Base-by-base conservation (phyloP, 1,140 invertebrate genomes). In the Globodera rostochiensis region DNA sequence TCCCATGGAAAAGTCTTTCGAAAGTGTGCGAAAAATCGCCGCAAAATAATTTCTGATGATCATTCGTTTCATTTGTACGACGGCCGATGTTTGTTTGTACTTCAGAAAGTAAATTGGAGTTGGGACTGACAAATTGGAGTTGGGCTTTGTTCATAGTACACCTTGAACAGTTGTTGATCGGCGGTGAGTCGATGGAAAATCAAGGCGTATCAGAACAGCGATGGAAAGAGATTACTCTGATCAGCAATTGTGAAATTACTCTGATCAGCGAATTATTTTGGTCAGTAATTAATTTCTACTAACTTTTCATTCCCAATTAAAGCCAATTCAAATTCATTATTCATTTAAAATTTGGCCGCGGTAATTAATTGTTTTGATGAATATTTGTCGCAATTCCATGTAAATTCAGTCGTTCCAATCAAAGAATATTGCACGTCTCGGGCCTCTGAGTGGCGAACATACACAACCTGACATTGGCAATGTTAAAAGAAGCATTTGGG, bases 401-500 rank as follows among this genome's bases (percentile, higher is more conserved):
- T 19, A 64, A 19, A 19, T 64, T 19, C 19, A 0, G 5, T 71
- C 69, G 8, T 71, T 47, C 60, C 69, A 45, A 15, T 71, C 69
- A 71, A 71, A 71, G n/a, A 13, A 4, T 0, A 13, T 45, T 45
- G 46, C 69, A 71, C 69, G 69, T 3, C 7, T 36, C 69, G 36
- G 69, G 69, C 25, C 69, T 71, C 36, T 71, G 69, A 47, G 69
- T 71, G 69, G 69, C 69, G 19, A 71, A 71, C 36, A 71, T 71
- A 1, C 69, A 71, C 69, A 71, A 19, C 36, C 69, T 71, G 69
- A 45, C 4, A 71, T 36, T 36, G 36, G 3, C 36, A 36, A 36
- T 36, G 36, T 36, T 36, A 36, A 36, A 36, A 36, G 36, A 36
- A 36, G 36, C 36, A 36, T 36, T 36, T 36, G 36, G 36, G 36